These are phyloP conservation scores for Pangasius sanitwongsei DNA, from an alignment of 2,797 vertebrate genomes.

Conservation along the genomic window DNA sequence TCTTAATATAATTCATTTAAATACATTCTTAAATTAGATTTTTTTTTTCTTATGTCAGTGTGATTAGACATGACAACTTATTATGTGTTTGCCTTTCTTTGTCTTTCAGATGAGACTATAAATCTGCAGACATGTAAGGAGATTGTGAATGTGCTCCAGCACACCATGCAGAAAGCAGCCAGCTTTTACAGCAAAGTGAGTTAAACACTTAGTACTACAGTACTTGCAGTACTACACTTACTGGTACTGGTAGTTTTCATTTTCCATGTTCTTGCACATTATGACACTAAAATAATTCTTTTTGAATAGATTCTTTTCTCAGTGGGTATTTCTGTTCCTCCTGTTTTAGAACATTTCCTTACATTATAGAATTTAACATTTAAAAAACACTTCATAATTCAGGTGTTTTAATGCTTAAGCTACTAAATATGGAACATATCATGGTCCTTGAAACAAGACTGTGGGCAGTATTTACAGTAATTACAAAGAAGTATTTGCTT, in stretches of 20 bases:
- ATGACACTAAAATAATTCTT: neutral
- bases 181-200: constrained; percentile 69
- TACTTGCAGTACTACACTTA: neutral
- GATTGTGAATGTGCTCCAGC: constrained; percentile 63
- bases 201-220: neutral
- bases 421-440: neutral
- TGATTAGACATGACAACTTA: neutral
- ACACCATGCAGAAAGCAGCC: constrained; percentile 61
- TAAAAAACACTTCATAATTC: too few relatives aligned
- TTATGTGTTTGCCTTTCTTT: neutral
- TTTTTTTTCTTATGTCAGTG: neutral
- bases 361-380: too few relatives aligned
- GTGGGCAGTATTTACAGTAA: neutral
- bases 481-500: too few relatives aligned
- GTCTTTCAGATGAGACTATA: constrained; percentile 36
- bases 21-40: neutral
- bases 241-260: neutral
- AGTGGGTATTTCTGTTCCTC: neutral
- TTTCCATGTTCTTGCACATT: neutral
- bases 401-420: neutral
- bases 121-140: constrained; percentile 65
- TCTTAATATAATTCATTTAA: neutral
- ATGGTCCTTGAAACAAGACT: neutral
- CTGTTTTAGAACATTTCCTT: too few relatives aligned
- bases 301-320: neutral